A percentile compares a stretch with the other conserved stretches of the same genome.
These are phyloP conservation scores for Coendou prehensilis DNA, from an alignment of 2,797 vertebrate genomes.

Conservation along the genomic window DNA sequence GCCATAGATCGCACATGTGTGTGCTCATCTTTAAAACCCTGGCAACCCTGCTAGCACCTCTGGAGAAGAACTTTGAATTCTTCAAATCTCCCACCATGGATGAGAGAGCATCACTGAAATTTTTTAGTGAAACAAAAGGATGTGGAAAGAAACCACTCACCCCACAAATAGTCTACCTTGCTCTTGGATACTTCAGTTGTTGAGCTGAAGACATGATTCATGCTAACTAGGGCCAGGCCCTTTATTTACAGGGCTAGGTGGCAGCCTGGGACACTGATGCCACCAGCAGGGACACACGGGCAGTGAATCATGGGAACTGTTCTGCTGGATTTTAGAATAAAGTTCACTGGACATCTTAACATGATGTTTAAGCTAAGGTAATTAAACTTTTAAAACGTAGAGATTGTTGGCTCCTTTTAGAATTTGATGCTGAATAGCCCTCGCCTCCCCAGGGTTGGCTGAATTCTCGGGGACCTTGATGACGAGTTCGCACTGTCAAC, in stretches of 20 bases:
- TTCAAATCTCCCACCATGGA: rapidly evolving
- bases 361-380: not conserved
- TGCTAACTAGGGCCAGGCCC: not conserved
- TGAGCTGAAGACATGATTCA: not conserved
- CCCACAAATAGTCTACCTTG: too few relatives aligned
- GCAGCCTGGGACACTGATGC: not conserved
- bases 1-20: rapidly evolving
- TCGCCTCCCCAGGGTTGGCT: rapidly evolving
- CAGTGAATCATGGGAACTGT: not conserved
- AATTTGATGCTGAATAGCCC: not conserved
- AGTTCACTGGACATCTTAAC: not conserved
- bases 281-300: too few relatives aligned
- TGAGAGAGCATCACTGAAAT: rapidly evolving
- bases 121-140: not conserved
- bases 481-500: rapidly evolving
- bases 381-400: not conserved
- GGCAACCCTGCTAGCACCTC: rapidly evolving
- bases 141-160: not conserved
- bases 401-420: not conserved
- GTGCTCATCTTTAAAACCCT: not conserved
- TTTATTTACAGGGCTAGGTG: rapidly evolving
- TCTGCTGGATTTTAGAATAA: not conserved
- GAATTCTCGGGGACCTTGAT: rapidly evolving
- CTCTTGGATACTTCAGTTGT: not conserved
- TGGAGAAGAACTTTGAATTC: not conserved